Evolutionary conservation across 2,113 vertebrate genomes (phyloP), one percentile per base, ranked within the genome.

Genomic region (Pollimyrus isidori): DNA sequence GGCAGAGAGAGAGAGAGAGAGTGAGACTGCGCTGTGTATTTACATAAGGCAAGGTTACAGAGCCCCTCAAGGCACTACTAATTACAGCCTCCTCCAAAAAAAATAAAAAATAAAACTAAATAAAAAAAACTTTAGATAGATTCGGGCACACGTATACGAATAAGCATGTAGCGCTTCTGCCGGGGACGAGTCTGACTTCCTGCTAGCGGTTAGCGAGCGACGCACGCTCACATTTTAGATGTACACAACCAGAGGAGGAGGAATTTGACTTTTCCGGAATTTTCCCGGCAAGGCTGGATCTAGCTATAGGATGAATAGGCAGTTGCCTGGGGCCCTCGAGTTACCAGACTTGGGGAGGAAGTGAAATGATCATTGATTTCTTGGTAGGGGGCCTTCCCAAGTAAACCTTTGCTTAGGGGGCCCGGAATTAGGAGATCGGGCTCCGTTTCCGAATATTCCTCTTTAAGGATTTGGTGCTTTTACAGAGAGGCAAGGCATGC

Each of bases 11-110:
- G 26, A 35, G 62, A 82, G 23, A n/a, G 56, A 62, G 62, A 65
- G 26, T 35, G 69, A 42, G 30, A 4, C 30, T 30, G 46, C 11
- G 91, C 91, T 91, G 89, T 93, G 93, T 95, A 95, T 96, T 96
- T 95, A 95, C 95, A 96, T 95, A 95, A 91, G 92, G 94, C 96
- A 97, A 97, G 94, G 93, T 97, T 95, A 95, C 93, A 94, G 94
- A 94, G 95, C 96, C 94, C 94, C 95, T 95, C 93, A 94, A 96
- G 95, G 95, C 94, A 92, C 92, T 95, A 94, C 94, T 97, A 96
- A 96, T 94, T 93, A 94, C 94, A 94, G 93, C 94, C 94, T 93
- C 89, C 89, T 88, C 58, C 89, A 84, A 93, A 90, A 94, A 92
- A 94, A 95, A 92, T n/a, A 80, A 80, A 19, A 80, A 42, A 42